Conservation (phyloP, 1,140 invertebrate genomes). For the Muscidifurax raptorellus region DNA sequence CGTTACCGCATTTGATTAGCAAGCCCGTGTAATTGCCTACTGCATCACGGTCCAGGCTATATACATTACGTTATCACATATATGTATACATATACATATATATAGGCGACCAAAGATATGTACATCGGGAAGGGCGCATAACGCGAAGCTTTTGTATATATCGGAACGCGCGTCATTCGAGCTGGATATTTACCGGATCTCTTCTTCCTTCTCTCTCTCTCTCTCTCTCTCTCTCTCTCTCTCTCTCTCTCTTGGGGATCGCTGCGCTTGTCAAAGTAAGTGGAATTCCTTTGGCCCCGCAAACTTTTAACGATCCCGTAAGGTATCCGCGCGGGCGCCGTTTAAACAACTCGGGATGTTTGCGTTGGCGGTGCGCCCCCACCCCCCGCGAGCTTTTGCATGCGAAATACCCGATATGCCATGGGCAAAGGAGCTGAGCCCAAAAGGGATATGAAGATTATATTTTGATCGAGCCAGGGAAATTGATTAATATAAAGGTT, state of each 20-base stretch:
- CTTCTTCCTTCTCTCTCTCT: not conserved
- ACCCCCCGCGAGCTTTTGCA: not conserved
- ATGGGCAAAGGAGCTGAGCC: not conserved
- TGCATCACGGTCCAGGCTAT: not conserved
- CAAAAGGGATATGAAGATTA: not conserved
- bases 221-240: not conserved
- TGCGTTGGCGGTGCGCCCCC: not conserved
- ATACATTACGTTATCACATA: not conserved
- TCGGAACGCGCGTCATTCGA: not conserved
- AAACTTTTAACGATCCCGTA: constrained; percentile 5
- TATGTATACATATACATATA: not conserved
- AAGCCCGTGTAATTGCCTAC: not conserved
- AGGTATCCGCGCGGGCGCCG: not conserved
- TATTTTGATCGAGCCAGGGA: not conserved
- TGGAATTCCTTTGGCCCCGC: constrained; percentile 12
- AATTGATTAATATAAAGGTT: not conserved
- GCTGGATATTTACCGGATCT: not conserved
- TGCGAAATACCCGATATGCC: not conserved
- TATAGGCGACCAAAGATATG: not conserved
- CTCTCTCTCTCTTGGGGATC: not conserved
- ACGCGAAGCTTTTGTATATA: constrained; percentile 15
- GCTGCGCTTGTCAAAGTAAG: not conserved
- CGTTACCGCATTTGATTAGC: not conserved
- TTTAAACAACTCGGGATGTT: constrained; percentile 3
- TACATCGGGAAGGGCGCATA: not conserved